These are phyloP conservation scores for Pantala flavescens DNA, from an alignment of 1,140 invertebrate genomes.

Conservation along the genomic window DNA sequence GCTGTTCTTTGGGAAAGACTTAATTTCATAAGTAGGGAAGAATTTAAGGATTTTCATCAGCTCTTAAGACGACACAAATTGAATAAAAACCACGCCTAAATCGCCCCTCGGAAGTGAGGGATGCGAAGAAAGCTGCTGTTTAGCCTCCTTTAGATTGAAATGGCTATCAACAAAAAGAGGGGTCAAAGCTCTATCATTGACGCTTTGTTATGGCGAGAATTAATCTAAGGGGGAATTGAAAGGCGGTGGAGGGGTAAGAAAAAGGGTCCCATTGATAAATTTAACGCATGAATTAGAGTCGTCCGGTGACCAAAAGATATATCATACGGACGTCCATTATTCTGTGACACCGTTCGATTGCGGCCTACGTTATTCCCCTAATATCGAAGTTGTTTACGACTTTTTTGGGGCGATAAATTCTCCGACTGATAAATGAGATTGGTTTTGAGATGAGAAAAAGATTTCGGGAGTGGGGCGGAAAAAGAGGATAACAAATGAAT, in stretches of 20 bases:
- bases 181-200: too few relatives aligned
- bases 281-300: conserved; percentile 1
- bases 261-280: not conserved
- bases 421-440: conserved; percentile 1
- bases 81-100: too few relatives aligned
- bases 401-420: not conserved
- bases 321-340: conserved; percentile 1
- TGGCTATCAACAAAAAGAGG: too few relatives aligned
- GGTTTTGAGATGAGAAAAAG: conserved; percentile 9
- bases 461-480: not conserved
- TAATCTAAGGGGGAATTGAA: not conserved
- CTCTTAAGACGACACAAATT: too few relatives aligned
- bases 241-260: not conserved
- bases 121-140: too few relatives aligned
- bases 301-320: conserved; percentile 4
- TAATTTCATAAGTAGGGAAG: too few relatives aligned
- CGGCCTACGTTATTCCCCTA: not conserved
- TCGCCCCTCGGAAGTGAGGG: too few relatives aligned
- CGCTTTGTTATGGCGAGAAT: not conserved
- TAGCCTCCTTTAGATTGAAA: too few relatives aligned
- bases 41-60: too few relatives aligned
- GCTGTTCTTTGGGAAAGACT: too few relatives aligned
- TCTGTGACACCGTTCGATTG: not conserved
- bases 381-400: conserved; percentile 6
- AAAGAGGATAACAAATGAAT: not conserved